These are phyloP conservation scores for Crotalus tigris DNA, from an alignment of 2,113 vertebrate genomes.

Conservation along the genomic window DNA sequence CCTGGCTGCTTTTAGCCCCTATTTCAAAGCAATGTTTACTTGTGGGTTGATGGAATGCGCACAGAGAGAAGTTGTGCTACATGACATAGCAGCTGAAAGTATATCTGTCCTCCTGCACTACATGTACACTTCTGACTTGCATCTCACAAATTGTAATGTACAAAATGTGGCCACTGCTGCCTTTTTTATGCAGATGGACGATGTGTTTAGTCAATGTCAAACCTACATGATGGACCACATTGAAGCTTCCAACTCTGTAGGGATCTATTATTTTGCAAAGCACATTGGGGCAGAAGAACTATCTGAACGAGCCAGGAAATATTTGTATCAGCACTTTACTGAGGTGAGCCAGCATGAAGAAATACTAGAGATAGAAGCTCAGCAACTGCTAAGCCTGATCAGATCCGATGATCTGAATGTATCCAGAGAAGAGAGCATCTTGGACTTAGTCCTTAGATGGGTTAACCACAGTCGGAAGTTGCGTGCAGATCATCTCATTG, in stretches of 20 bases:
- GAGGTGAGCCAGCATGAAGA: conserved; percentile 90
- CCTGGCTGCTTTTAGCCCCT: conserved; percentile 92
- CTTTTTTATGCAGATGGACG: conserved; percentile 93
- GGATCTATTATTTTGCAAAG: conserved; percentile 89
- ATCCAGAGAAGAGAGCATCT: conserved; percentile 87
- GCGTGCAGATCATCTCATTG: conserved; percentile 74
- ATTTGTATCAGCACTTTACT: conserved; percentile 85
- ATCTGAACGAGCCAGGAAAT: conserved; percentile 80
- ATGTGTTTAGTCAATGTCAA: conserved; percentile 81
- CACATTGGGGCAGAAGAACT: conserved; percentile 91
- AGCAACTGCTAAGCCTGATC: conserved; percentile 83
- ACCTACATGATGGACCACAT: conserved; percentile 91
- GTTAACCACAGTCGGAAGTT: conserved; percentile 73
- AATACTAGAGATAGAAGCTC: conserved; percentile 84
- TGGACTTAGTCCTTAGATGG: conserved; percentile 91
- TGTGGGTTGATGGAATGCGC: conserved; percentile 87
- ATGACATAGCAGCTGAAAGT: conserved; percentile 83
- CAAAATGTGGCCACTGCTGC: conserved; percentile 87
- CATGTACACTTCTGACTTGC: conserved; percentile 85
- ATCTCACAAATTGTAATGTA: conserved; percentile 79
- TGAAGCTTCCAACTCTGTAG: conserved; percentile 93
- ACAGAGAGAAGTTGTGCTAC: conserved; percentile 80
- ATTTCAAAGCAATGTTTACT: conserved; percentile 95
- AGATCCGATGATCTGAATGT: conserved; percentile 92
- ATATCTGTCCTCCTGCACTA: conserved; percentile 81